A percentile compares a stretch with the other conserved stretches of the same genome.
phyloP scores from a whole-genome alignment of 2,797 vertebrate species.

The Clarias laeviceps region DNA sequence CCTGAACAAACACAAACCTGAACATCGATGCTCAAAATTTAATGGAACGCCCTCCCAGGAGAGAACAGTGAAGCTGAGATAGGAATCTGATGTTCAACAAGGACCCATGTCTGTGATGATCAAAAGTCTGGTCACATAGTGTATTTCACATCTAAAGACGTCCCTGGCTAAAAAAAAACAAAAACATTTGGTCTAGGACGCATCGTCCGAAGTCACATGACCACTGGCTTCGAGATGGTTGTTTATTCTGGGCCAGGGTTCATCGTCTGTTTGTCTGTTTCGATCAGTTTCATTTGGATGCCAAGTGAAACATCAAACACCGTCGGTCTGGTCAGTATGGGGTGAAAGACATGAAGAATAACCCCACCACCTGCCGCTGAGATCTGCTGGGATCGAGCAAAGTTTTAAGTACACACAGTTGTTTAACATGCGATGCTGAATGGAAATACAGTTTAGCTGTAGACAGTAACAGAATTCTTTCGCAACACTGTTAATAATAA shows the following conservation, averaged over 20 bases:
- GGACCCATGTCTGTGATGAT: not conserved
- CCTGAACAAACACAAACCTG: not conserved
- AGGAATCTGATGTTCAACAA: not conserved
- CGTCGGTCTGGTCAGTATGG: not conserved
- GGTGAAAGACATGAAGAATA: not conserved
- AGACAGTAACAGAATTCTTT: not conserved
- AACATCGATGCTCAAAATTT: too few species aligned
- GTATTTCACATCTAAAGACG: not conserved
- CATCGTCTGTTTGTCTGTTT: slow-evolving; percentile 1
- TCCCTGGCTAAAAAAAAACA: not conserved
- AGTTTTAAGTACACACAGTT: not conserved
- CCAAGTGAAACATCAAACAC: not conserved
- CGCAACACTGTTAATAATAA: not conserved
- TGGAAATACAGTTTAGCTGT: not conserved
- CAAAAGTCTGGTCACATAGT: not conserved
- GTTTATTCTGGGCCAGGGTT: not conserved
- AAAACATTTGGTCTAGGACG: not conserved
- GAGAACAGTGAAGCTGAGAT: not conserved
- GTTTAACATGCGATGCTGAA: not conserved
- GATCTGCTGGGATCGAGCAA: not conserved
- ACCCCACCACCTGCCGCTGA: not conserved
- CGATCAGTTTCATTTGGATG: not conserved
- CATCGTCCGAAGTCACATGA: not conserved
- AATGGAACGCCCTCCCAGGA: not conserved
- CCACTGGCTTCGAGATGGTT: not conserved